phyloP scores from a whole-genome alignment of 37 sponge, comb jelly and placozoan genomes.

The Spongilla lacustris region DNA sequence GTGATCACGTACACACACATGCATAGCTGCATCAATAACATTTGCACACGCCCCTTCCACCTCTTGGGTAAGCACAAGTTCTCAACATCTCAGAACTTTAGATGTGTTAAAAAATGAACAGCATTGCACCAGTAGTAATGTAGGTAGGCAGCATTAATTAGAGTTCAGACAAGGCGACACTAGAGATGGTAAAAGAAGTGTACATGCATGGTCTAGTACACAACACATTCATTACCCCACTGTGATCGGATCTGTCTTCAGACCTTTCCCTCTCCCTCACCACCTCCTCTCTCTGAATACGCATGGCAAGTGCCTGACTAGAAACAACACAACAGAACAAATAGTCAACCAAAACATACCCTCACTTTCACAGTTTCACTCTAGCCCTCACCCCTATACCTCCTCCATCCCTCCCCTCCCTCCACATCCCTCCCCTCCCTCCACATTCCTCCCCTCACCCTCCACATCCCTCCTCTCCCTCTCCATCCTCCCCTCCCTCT shows the following conservation, averaged over 20 bases:
- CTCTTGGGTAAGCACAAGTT: no score
- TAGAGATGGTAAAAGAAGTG: no score
- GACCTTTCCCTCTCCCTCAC: background rate
- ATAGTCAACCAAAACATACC: no score
- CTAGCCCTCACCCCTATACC: background rate
- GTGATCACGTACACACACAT: no score
- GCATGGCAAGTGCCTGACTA: background rate
- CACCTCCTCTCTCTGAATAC: background rate
- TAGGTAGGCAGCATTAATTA: no score
- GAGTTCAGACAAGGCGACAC: no score
- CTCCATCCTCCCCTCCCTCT: conserved; percentile 7
- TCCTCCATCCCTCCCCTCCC: background rate
- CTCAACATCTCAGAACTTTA: no score
- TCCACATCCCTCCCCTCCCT: background rate
- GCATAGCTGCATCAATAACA: no score
- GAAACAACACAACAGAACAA: background rate
- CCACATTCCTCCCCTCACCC: background rate
- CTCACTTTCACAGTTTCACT: background rate
- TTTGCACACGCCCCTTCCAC: no score
- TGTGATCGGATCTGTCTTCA: background rate
- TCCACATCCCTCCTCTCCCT: conserved; percentile 8
- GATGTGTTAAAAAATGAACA: no score
- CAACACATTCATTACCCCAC: background rate
- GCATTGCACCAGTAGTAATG: no score
- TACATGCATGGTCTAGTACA: no score